Conservation (phyloP, 2,888 invertebrate genomes). For the Ptychoptera contaminata region DNA sequence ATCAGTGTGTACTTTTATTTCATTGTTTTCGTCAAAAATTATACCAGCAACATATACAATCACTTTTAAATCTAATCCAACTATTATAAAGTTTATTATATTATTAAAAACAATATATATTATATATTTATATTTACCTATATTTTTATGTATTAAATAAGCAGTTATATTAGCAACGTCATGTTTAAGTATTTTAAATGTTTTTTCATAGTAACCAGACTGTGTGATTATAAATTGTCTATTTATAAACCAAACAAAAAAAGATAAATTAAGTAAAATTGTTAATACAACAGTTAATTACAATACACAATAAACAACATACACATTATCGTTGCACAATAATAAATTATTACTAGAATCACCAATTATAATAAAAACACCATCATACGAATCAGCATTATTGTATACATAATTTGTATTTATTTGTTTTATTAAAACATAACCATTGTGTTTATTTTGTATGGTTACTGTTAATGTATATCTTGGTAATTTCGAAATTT, state of each 20-base stretch:
- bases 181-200: constrained; percentile 29
- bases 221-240: constrained; percentile 29
- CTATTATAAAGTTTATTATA: no score
- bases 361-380: constrained; percentile 38
- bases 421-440: constrained; percentile 26
- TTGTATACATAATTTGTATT: constrained; percentile 27
- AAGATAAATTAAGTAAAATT: not conserved
- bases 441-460: constrained; percentile 22
- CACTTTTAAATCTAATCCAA: constrained; percentile 11
- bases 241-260: no score
- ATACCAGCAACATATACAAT: no score
- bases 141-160: constrained; percentile 41
- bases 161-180: constrained; percentile 33
- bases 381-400: constrained; percentile 15
- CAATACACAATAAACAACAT: constrained; percentile 16
- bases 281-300: not conserved
- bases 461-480: constrained; percentile 35
- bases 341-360: constrained; percentile 46
- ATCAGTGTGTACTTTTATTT: no score
- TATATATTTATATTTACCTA: constrained; percentile 30
- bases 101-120: not conserved
- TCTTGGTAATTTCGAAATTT: constrained; percentile 44
- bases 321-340: constrained; percentile 39
- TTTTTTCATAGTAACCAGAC: constrained; percentile 30
- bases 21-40: no score